phyloP scores from a whole-genome alignment of 1,140 invertebrate genomes.

The Lordiphosa collinella region DNA sequence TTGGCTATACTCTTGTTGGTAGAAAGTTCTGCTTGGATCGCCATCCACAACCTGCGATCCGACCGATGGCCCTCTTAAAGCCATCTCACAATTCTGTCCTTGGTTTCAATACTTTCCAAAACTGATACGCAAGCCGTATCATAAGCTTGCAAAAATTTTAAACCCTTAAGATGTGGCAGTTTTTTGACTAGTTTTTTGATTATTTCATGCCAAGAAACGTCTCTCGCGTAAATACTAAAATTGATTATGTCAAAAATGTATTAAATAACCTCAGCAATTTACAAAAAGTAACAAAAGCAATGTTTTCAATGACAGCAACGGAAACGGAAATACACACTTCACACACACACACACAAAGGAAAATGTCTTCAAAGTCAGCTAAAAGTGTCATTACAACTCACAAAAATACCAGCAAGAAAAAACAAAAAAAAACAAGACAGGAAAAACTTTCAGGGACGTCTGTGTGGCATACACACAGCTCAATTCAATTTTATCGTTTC shows the following conservation, averaged over 20 bases:
- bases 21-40: too few species aligned
- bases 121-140: too few species aligned
- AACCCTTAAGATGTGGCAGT: too few species aligned
- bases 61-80: too few species aligned
- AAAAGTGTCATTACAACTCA: constrained; percentile 74
- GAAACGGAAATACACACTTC: constrained; percentile 51
- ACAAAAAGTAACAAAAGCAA: constrained; percentile 19
- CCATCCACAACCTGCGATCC: too few species aligned
- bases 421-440: constrained; percentile 5
- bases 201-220: too few species aligned
- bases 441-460: constrained; percentile 69
- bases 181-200: too few species aligned
- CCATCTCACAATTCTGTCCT: too few species aligned
- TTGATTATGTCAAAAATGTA: constrained; percentile 58
- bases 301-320: constrained; percentile 33
- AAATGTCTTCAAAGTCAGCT: constrained; percentile 75
- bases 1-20: too few species aligned
- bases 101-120: too few species aligned
- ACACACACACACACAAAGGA: constrained; percentile 4
- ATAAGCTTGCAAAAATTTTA: too few species aligned
- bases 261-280: constrained; percentile 55
- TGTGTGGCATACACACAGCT: constrained; percentile 30
- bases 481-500: constrained; percentile 79
- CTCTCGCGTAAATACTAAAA: constrained; percentile 8
- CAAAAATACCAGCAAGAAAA: constrained; percentile 37